Evolutionary conservation across 2,888 invertebrate species (phyloP).

Genomic region (Tipula vernalis): DNA sequence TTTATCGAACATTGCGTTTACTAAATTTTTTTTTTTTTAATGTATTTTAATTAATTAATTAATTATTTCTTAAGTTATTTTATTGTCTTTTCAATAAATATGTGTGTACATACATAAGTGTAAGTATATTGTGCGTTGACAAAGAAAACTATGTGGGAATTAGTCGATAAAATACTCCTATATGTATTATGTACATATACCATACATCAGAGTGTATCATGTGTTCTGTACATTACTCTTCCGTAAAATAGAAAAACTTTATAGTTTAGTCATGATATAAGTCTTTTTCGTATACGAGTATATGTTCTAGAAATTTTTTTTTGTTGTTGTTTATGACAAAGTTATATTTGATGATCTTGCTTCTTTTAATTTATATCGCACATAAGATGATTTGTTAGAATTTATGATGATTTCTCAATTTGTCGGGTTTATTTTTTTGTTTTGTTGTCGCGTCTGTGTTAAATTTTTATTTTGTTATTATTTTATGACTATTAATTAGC

Average conservation of each 20-base stretch:
- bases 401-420: slow-evolving; percentile 4
- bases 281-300: background rate
- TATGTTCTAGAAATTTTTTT: background rate
- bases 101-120: background rate
- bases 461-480: background rate
- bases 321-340: background rate
- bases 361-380: background rate
- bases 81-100: background rate
- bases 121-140: background rate
- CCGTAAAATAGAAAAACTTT: background rate
- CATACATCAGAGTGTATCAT: background rate
- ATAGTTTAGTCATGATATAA: background rate
- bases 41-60: background rate
- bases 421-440: background rate
- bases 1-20: background rate
- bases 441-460: background rate
- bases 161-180: background rate
- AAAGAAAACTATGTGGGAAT: background rate
- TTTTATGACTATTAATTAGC: background rate
- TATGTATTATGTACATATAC: background rate
- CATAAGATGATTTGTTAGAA: background rate
- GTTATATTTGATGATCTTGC: background rate
- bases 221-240: background rate
- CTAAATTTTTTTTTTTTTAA: background rate
- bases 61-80: background rate